Evolutionary conservation across 2,888 invertebrate species (phyloP), one percentile per base, ranked within the genome.

Genomic region (Homarus gammarus): DNA sequence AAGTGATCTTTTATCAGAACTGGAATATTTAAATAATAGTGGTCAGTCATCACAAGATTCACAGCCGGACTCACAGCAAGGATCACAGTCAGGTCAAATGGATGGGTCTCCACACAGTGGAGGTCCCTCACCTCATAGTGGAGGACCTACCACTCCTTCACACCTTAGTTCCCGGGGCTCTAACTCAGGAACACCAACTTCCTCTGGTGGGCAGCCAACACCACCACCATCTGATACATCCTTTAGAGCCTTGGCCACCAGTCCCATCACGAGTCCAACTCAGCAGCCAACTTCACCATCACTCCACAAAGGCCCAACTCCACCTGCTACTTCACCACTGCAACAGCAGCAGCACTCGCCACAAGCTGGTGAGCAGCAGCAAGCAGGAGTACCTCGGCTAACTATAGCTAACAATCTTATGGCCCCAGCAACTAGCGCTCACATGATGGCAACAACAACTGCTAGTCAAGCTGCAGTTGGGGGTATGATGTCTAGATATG

Each of bases 381-480:
- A 72, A 38, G 82, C 73, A 33, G 73, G 49, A 33, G 89, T 83
- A 44, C 90, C 91, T 3, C 88, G 92, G 12, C 83, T 92, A 5
- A 92, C 92, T 18, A 92, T 92, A n/a, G 92, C 92, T 36, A 92
- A 92, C 49, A 92, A 92, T 56, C 79, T 92, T 31, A 92, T 92
- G 92, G 89, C 92, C 3, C 72, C 89, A 18, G 73, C 90, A n/a
- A 90, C 87, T n/a, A 87, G 82, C 36, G 75, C 61, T 49, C 83
- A 83, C 44, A 77, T 77, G 56, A 27, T 88, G 78, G 70, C 78
- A 33, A 27, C 88, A 75, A 88, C 88, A 38, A 88, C 88, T 49
- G 83, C 70, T 56, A 88, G 83, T 77, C 88, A 88, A 33, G 83
- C 77, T 51, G 70, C 78, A 49, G 83, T 84, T 10, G 73, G 87